Base-by-base conservation (phyloP, 2,797 vertebrate genomes). In the Eleutherodactylus coqui region DNA sequence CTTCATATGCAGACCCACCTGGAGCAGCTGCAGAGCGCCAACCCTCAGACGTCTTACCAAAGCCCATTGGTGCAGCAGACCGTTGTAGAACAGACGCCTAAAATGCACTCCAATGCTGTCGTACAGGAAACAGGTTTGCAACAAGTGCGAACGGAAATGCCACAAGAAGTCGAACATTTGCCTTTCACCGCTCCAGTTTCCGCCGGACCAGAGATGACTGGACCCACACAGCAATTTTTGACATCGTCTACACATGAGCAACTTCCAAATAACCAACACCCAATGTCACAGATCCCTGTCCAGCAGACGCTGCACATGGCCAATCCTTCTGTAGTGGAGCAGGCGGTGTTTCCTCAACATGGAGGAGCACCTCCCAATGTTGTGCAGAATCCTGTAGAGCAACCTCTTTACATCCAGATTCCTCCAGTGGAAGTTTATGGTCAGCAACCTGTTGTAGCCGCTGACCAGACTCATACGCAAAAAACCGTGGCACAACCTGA, bases 11-110 rank as follows among this genome's bases (percentile, higher is more conserved):
- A 93, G 27, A 89, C 91, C 69, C 83, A 89, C 75, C 89, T 79
- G 84, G 75, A 91, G 79, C 92, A 94, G 10, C 91, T 92, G 79
- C 91, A 93, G 72, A 92, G 91, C 81, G 85, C 92, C 19, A 73
- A 62, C 53, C 43, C 88, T 21, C 83, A 93, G 53, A 91, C 93
- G 38, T 89, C 93, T 58, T 94, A 94, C 75, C 89, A 91, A 79
- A 79, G 87, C 13, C 87, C 93, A 32, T 86, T 92, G 41, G 90
- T 95, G 78, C 93, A 84, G 43, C 69, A 70, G 5, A 29, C 82
- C 0, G 3, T 67, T n/a, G 51, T 41, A 27, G 82, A 95, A 10
- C 92, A 94, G 73, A 89, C 92, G 76, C 62, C 79, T 21, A 88
- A 85, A 69, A 86, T 90, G 62, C 79, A 94, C 5, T 89, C 93